These are phyloP conservation scores for Temnothorax unifasciatus DNA, from an alignment of 2,888 invertebrate species.

Conservation along the genomic window DNA sequence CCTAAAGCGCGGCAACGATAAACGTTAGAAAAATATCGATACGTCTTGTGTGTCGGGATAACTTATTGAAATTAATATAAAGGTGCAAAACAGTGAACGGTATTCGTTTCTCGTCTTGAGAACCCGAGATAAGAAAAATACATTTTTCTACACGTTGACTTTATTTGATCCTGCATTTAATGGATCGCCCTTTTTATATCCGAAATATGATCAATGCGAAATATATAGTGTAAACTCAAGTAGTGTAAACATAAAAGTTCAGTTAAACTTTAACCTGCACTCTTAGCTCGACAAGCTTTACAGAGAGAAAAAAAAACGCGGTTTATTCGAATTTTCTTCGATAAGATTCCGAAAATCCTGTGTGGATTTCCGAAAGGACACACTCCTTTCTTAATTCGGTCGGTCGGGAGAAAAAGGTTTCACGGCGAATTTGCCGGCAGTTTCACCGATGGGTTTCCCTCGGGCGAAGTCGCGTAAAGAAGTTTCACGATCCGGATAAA, in stretches of 20 bases:
- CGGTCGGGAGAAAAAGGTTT: conserved; percentile 31
- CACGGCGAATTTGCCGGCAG: conserved; percentile 34
- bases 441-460: conserved; percentile 25
- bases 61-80: conserved; percentile 1
- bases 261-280: conserved; percentile 33
- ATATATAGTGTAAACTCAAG: background rate
- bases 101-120: background rate
- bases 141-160: background rate
- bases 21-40: background rate
- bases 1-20: conserved; percentile 34
- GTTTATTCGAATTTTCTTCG: conserved; percentile 17
- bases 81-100: background rate
- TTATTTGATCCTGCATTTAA: background rate
- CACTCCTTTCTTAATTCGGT: conserved; percentile 7
- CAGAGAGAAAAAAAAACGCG: background rate
- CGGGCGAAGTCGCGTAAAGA: conserved; percentile 37
- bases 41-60: background rate
- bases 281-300: background rate
- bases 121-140: background rate
- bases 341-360: conserved; percentile 10
- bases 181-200: background rate
- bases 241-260: background rate
- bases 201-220: background rate
- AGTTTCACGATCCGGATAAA: conserved; percentile 48
- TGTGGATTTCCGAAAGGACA: background rate